Conservation (phyloP, 2,113 vertebrate genomes). For the Mustelus asterias region DNA sequence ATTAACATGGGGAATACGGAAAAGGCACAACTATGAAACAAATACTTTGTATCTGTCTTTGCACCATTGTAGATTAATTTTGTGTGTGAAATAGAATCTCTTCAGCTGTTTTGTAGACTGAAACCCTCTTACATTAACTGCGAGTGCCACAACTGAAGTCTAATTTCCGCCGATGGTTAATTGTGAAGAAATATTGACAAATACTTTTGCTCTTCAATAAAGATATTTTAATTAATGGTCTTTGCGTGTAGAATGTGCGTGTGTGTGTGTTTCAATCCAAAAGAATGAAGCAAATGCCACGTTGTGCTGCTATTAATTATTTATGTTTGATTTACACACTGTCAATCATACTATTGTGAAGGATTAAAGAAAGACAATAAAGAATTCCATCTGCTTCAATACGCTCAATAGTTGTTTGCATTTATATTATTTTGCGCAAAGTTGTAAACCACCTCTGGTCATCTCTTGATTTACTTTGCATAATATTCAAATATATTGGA, state of each 20-base stretch:
- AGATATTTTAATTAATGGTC: not conserved
- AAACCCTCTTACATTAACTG: not conserved
- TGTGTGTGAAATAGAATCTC: not conserved
- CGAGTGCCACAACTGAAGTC: not conserved
- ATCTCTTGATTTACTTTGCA: not conserved
- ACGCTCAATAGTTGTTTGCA: not conserved
- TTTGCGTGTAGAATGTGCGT: not conserved
- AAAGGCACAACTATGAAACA: no score
- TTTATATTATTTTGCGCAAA: not conserved
- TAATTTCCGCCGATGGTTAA: not conserved
- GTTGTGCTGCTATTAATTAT: not conserved
- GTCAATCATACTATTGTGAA: not conserved
- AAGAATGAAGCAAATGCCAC: not conserved
- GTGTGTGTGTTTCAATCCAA: not conserved
- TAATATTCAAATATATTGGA: not conserved
- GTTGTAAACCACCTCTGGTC: not conserved
- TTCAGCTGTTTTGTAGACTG: constrained; percentile 20
- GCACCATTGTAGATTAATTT: not conserved
- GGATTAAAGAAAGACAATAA: not conserved
- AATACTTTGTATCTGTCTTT: not conserved
- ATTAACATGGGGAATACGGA: no score
- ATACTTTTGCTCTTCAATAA: not conserved
- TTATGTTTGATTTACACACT: not conserved
- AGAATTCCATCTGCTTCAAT: not conserved
- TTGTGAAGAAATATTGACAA: not conserved